phyloP scores from a whole-genome alignment of 2,797 vertebrate genomes.

The Neosilurus mollespiculum region DNA sequence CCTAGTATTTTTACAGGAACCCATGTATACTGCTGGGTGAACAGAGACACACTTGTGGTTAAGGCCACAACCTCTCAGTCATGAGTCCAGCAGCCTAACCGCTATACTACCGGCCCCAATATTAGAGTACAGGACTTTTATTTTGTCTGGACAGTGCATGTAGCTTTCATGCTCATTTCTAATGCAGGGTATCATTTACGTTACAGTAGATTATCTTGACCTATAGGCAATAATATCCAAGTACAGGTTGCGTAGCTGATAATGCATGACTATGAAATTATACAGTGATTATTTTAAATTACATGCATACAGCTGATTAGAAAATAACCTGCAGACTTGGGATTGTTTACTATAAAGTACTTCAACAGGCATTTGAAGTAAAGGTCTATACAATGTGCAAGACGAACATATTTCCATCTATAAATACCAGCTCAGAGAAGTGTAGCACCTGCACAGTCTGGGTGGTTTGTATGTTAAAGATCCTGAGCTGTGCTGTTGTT shows the following conservation, averaged over 20 bases:
- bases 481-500: slow-evolving; percentile 4
- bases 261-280: background rate
- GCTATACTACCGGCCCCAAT: too few relatives aligned
- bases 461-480: slow-evolving; percentile 1
- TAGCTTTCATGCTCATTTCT: background rate
- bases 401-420: background rate
- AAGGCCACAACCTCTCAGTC: too few relatives aligned
- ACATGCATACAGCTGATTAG: background rate
- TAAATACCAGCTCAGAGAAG: background rate
- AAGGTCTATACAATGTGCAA: background rate
- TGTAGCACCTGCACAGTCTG: background rate
- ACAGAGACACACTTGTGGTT: too few relatives aligned
- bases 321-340: background rate
- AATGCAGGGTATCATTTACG: background rate
- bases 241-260: background rate
- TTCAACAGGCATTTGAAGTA: background rate
- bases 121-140: too few relatives aligned
- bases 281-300: too few relatives aligned
- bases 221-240: background rate
- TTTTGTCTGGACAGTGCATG: background rate
- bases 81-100: too few relatives aligned
- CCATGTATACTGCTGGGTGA: too few relatives aligned
- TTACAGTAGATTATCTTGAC: background rate
- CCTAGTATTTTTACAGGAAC: too few relatives aligned
- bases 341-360: background rate